Conservation (phyloP, 2,113 vertebrate genomes). For the Protomyctophum bolini region DNA sequence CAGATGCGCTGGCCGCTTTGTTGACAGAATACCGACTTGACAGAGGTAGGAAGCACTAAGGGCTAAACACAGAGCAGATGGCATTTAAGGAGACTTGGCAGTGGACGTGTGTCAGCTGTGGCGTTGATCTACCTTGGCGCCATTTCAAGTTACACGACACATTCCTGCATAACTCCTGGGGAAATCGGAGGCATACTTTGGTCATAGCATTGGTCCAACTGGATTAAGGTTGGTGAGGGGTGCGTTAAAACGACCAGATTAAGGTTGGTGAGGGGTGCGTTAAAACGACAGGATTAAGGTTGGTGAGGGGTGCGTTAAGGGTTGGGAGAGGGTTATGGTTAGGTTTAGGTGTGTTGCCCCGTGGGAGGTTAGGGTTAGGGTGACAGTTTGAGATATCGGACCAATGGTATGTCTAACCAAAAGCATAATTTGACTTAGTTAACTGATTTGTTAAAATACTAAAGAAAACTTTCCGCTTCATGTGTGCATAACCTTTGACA, state of each 20-base stretch:
- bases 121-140: slow-evolving; percentile 20
- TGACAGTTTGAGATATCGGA: too few relatives aligned
- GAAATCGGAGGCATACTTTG: slow-evolving; percentile 11
- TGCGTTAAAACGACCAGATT: too few relatives aligned
- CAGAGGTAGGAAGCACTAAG: background rate
- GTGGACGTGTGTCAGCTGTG: slow-evolving; percentile 7
- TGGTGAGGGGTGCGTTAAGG: too few relatives aligned
- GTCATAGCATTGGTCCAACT: too few relatives aligned
- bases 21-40: slow-evolving; percentile 25
- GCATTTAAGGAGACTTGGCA: slow-evolving; percentile 17
- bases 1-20: slow-evolving; percentile 2
- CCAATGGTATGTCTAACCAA: too few relatives aligned
- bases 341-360: too few relatives aligned
- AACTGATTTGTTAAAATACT: slow-evolving; percentile 11
- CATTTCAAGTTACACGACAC: slow-evolving; percentile 15
- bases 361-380: too few relatives aligned
- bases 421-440: slow-evolving; percentile 8
- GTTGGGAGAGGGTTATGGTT: too few relatives aligned
- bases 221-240: too few relatives aligned
- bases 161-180: background rate
- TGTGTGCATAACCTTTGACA: background rate
- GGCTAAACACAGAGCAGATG: slow-evolving; percentile 19
- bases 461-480: background rate
- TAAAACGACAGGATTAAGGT: too few relatives aligned
- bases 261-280: too few relatives aligned